A percentile compares a stretch with the other conserved stretches of the same genome.
phyloP scores from a whole-genome alignment of 2,888 invertebrate genomes.

The Heliconius cydno region DNA sequence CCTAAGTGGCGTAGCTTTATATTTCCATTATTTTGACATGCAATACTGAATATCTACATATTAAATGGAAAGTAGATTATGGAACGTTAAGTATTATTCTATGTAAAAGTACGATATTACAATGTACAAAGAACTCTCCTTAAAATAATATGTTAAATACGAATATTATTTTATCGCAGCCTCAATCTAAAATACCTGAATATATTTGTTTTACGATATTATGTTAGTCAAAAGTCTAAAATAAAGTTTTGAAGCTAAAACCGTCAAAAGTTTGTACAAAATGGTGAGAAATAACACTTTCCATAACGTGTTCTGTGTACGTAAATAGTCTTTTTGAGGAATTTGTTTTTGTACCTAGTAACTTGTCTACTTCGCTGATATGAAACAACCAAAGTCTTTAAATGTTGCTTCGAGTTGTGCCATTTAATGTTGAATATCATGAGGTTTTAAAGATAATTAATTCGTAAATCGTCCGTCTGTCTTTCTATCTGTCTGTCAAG shows the following conservation, averaged over 20 bases:
- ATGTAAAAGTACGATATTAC: background rate
- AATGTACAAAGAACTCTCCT: too few species aligned
- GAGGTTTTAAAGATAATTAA: too few species aligned
- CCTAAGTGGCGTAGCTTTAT: too few species aligned
- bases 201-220: background rate
- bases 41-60: too few species aligned
- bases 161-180: background rate
- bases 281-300: conserved; percentile 36
- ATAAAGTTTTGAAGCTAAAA: conserved; percentile 18
- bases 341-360: background rate
- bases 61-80: too few species aligned
- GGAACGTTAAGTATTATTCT: background rate
- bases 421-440: too few species aligned
- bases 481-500: too few species aligned
- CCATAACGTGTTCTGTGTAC: background rate
- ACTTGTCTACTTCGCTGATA: background rate
- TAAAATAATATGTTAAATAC: background rate
- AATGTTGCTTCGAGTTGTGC: too few species aligned
- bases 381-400: background rate
- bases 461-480: too few species aligned
- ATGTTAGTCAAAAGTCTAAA: background rate
- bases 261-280: conserved; percentile 46
- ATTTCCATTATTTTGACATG: too few species aligned
- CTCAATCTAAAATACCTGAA: background rate
- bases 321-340: background rate